Evolutionary conservation across 2,797 vertebrate genomes (phyloP).

Genomic region (Eutrigla gurnardus): DNA sequence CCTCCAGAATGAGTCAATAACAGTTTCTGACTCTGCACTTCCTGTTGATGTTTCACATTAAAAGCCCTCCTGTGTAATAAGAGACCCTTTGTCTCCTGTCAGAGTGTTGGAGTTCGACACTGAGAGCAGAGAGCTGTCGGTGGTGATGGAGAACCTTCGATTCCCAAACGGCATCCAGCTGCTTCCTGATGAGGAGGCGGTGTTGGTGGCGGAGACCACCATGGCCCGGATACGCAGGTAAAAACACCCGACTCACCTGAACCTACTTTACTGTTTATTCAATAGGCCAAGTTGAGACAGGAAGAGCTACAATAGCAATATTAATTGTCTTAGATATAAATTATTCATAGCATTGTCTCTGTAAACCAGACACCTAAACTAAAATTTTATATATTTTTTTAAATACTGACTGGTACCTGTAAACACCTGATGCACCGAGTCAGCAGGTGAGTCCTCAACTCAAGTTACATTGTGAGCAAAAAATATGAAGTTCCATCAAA

Average conservation of each 20-base stretch:
- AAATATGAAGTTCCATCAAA: no score
- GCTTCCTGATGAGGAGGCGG: constrained; percentile 93
- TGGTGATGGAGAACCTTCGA: constrained; percentile 92
- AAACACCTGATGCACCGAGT: no score
- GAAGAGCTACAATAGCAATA: no score
- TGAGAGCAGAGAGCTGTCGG: constrained; percentile 88
- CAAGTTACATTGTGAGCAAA: no score
- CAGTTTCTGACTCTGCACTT: neutral
- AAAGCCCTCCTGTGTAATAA: neutral
- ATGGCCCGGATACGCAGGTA: constrained; percentile 96
- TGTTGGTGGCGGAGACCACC: constrained; percentile 92
- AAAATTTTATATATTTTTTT: no score
- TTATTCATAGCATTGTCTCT: no score
- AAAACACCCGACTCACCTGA: neutral
- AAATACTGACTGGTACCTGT: no score
- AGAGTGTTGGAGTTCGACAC: constrained; percentile 94
- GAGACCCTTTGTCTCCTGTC: neutral
- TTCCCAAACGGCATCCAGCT: constrained; percentile 96
- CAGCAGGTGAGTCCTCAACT: no score
- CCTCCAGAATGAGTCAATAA: no score
- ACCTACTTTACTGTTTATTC: neutral
- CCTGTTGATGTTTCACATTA: constrained; percentile 17
- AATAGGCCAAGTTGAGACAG: no score
- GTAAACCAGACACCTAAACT: no score
- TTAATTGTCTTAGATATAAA: no score